Base-by-base conservation (phyloP, 2,113 vertebrate species). In the Hydrolagus affinis region DNA sequence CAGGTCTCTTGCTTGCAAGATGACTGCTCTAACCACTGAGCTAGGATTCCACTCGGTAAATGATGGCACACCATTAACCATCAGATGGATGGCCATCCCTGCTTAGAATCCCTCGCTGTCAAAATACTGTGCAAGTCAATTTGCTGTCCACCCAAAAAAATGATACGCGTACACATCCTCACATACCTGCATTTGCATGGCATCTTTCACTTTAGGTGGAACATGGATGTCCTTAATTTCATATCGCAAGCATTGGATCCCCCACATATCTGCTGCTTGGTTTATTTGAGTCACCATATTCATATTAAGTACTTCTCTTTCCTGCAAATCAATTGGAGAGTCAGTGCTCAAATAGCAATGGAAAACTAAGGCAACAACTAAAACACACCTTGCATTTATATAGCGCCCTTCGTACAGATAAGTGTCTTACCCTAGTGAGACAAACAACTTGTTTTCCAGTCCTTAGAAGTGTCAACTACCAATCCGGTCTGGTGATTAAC, bases 221-320 rank as follows among this genome's bases (percentile, higher is more conserved):
- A 99, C 96, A 0, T 98, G 95, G 83, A 99, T 99, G 88, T 99
- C 97, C 90, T 99, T 99, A 90, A 99, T 99, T 90, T 99, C 97
- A 0, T 99, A 99, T 21, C 97, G 94, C 19, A 99, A 93, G 87
- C 97, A 99, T 11, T 94, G 95, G 88, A 98, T 99, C 15, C 97
- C 97, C 97, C 97, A 99, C 3, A 91, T 96, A 56, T 98, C 96
- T 0, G 97, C 93, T 0, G 97, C 97, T 90, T 98, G 96, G 92
- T 99, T 99, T 89, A 99, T 98, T 75, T 96, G 95, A 86, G 97
- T 94, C 71, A 99, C 97, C 0, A 98, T 99, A 91, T 92, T 96
- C 88, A 95, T 86, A 0, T 98, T 99, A 71, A 99, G 93, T 1
- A 92, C 95, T 86, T 98, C 97, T 9, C 96, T 94, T 88, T 99